These are phyloP conservation scores for Dolichotis patagonum DNA, from an alignment of 2,113 vertebrate species.

Conservation along the genomic window DNA sequence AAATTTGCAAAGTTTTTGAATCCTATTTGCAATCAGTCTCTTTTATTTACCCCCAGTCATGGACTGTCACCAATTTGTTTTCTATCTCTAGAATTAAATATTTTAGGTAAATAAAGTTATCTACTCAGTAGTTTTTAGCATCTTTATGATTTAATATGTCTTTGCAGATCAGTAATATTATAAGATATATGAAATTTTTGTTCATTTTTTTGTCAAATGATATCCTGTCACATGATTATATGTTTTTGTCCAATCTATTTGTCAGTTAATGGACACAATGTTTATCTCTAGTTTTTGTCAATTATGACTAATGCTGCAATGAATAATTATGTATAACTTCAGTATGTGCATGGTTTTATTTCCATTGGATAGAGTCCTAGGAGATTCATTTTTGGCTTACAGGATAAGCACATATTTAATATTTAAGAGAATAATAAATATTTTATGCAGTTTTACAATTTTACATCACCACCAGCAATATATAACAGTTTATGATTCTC, in stretches of 20 bases:
- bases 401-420: neutral
- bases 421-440: neutral
- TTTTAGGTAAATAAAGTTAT: neutral
- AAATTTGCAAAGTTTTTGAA: neutral
- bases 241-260: neutral
- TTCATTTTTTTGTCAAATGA: neutral
- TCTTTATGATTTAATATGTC: neutral
- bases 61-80: neutral
- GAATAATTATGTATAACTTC: neutral
- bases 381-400: neutral
- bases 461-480: neutral
- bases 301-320: neutral
- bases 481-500: neutral
- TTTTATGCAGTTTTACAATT: neutral
- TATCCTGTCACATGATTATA: neutral
- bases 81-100: neutral
- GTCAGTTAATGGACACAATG: neutral
- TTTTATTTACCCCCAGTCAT: neutral
- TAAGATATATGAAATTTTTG: neutral
- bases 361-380: neutral
- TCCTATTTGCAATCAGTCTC: neutral
- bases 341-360: neutral
- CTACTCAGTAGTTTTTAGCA: neutral
- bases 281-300: neutral
- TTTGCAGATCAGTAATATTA: neutral